Conservation (phyloP, 2,888 invertebrate genomes). For the Cataglyphis albicans region DNA sequence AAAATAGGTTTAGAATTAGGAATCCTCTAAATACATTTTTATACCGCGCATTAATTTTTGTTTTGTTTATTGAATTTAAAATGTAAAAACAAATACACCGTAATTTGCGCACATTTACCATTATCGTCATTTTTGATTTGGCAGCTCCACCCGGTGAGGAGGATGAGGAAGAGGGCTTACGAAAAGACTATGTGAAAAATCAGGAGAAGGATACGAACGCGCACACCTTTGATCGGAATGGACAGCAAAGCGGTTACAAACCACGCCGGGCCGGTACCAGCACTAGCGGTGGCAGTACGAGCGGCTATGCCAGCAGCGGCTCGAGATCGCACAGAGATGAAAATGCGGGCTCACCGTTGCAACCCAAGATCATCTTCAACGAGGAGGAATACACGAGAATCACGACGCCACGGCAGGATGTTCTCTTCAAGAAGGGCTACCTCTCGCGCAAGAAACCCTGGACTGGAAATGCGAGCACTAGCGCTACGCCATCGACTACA, state of each 20-base stretch:
- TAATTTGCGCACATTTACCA: not conserved
- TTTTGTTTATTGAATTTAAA: not conserved
- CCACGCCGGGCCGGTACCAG: constrained; percentile 74
- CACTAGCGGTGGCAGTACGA: constrained; percentile 72
- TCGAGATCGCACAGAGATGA: constrained; percentile 75
- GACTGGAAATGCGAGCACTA: constrained; percentile 82
- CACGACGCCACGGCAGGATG: constrained; percentile 90
- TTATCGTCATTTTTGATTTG: not conserved
- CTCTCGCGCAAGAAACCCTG: constrained; percentile 87
- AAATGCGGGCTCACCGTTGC: constrained; percentile 79
- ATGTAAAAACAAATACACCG: not conserved
- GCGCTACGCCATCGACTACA: constrained; percentile 85
- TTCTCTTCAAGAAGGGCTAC: constrained; percentile 91
- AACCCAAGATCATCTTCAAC: constrained; percentile 87
- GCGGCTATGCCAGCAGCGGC: constrained; percentile 76
- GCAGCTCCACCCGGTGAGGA: constrained; percentile 84
- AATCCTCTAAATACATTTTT: not conserved
- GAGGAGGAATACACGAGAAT: constrained; percentile 91
- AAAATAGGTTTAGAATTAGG: not conserved
- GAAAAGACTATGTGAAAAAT: constrained; percentile 77
- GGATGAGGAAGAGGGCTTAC: constrained; percentile 83
- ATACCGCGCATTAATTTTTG: not conserved
- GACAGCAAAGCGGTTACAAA: constrained; percentile 74
- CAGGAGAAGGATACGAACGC: constrained; percentile 77
- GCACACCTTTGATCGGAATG: constrained; percentile 67